Conservation (phyloP, 1,140 invertebrate species). For the Drosophila punjabiensis region DNA sequence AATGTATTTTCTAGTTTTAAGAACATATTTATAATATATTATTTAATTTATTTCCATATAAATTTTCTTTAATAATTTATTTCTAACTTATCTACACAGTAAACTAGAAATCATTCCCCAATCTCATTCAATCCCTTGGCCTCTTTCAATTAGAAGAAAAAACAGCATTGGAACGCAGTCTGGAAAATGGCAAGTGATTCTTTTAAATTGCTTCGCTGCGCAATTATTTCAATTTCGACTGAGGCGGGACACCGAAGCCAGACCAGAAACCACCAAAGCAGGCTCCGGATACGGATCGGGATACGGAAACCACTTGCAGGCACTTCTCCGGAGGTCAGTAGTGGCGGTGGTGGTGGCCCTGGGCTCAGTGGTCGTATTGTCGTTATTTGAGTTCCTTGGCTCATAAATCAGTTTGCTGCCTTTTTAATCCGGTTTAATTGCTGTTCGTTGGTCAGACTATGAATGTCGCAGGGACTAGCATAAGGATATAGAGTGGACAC, state of each 20-base stretch:
- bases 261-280: slow-evolving; percentile 27
- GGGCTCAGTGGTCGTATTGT: slow-evolving; percentile 63
- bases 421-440: slow-evolving; percentile 84
- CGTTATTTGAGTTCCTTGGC: slow-evolving; percentile 81
- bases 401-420: slow-evolving; percentile 83
- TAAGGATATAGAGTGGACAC: slow-evolving; percentile 49
- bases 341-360: slow-evolving; percentile 5
- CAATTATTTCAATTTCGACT: slow-evolving; percentile 83
- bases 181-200: slow-evolving; percentile 76
- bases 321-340: slow-evolving; percentile 9
- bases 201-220: slow-evolving; percentile 85
- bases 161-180: slow-evolving; percentile 55
- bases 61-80: background rate
- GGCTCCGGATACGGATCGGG: slow-evolving; percentile 9
- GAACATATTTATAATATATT: background rate
- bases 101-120: background rate
- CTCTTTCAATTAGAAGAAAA: slow-evolving; percentile 38
- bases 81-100: slow-evolving; percentile 6
- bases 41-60: background rate
- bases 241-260: slow-evolving; percentile 36
- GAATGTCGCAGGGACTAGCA: slow-evolving; percentile 77
- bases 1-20: background rate
- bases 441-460: slow-evolving; percentile 82
- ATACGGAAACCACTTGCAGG: slow-evolving; percentile 20
- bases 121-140: background rate